Base-by-base conservation (phyloP, 23 tunicate species). In the Diplosoma virens region DNA sequence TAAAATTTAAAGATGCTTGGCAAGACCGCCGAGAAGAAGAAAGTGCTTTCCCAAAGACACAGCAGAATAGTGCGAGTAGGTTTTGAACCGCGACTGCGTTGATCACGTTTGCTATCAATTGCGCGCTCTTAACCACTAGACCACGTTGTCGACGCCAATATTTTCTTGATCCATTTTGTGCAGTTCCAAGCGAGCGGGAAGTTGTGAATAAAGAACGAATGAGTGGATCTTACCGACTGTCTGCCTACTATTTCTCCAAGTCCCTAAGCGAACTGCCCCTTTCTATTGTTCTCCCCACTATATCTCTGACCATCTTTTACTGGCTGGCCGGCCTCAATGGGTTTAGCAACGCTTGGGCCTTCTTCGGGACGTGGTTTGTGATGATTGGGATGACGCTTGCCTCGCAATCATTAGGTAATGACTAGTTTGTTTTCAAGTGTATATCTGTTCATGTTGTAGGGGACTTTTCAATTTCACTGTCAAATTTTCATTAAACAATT, bases 301-400 rank as follows among this genome's bases (percentile, higher is more conserved):
- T 90, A 45, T 90, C 83, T 35, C 79, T 79, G 0, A 58, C 77
- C 1, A 56, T 90, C 24, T 64, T 86, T 30, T 90, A 84, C 68
- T 79, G 89, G 89, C 73, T 90, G 90, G 89, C 97, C 32, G 97
- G 97, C 35, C 72, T 90, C 61, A 90, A 90, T 71, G 97, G 97
- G 1, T 59, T 79, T 58, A 74, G 79, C 31, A 53, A 84, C 58
- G 81, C 82, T 0, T 73, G 82, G 90, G 75, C 97, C 1, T 90
- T 90, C 33, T 79, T 90, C 36, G 89, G 85, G 47, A 64, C 89
- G 14, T 84, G 87, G 86, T 30, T 79, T 4, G 86, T 73, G 6
- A 79, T 90, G 76, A 79, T 90, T 36, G 35, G 70, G 23, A 68
- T 68, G 4, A 86, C 97, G 2, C 16, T 90, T 31, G 81, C 85